These are phyloP conservation scores for Luffia ferchaultella DNA, from an alignment of 2,888 invertebrate genomes.

Conservation along the genomic window DNA sequence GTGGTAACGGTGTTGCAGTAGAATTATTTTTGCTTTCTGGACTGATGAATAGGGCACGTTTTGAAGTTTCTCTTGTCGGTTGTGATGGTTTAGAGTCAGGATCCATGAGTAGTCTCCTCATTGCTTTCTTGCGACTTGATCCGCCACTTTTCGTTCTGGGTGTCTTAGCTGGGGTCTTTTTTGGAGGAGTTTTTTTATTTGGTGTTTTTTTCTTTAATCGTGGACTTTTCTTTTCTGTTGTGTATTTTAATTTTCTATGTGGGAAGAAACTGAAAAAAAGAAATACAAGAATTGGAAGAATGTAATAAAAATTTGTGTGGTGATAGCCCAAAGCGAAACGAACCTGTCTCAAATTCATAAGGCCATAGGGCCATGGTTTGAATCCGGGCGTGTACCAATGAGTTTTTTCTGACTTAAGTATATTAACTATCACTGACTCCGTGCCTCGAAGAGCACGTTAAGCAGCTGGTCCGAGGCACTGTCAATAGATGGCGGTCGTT, in stretches of 20 bases:
- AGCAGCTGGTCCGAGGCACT: too few species aligned
- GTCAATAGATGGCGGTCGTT: too few species aligned
- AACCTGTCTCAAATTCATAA: too few species aligned
- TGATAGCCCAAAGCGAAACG: too few species aligned
- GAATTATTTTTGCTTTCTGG: constrained; percentile 64
- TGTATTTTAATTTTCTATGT: constrained; percentile 53
- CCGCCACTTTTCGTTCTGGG: constrained; percentile 67
- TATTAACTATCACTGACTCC: too few species aligned
- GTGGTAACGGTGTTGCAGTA: constrained; percentile 24
- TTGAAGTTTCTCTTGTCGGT: constrained; percentile 66
- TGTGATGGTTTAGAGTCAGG: constrained; percentile 39
- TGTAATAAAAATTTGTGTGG: too few species aligned
- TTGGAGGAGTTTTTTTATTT: constrained; percentile 44
- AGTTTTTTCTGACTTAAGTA: too few species aligned
- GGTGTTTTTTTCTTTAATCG: constrained; percentile 52
- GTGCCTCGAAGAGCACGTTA: too few species aligned
- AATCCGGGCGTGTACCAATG: too few species aligned
- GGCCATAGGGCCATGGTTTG: too few species aligned
- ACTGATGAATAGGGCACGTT: constrained; percentile 79
- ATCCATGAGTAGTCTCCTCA: constrained; percentile 51
- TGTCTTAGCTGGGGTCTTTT: constrained; percentile 64
- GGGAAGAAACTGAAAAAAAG: constrained; percentile 45
- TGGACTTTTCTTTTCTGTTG: constrained; percentile 51
- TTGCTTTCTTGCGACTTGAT: constrained; percentile 68
- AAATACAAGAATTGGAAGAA: neutral